Conservation (phyloP, 2,113 vertebrate genomes). For the Pygoscelis adeliae region DNA sequence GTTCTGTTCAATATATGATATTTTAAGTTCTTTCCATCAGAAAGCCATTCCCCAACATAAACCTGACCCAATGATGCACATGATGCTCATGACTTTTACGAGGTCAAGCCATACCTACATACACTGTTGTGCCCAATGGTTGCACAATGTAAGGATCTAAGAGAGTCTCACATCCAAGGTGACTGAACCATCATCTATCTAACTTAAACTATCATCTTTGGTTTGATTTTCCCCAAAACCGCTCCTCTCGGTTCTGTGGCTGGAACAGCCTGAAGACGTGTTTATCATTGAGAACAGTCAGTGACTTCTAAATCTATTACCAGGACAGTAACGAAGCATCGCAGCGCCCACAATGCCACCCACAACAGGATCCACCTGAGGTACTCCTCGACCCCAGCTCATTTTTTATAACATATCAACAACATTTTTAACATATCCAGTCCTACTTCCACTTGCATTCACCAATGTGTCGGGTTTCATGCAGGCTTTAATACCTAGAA, state of each 20-base stretch:
- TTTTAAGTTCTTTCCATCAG: background rate
- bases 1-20: accelerated
- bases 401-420: background rate
- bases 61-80: accelerated
- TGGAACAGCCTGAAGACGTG: background rate
- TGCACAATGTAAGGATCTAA: accelerated
- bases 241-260: background rate
- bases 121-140: accelerated
- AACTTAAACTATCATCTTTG: background rate
- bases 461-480: background rate
- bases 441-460: background rate
- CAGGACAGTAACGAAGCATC: background rate
- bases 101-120: background rate
- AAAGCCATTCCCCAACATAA: background rate
- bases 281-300: background rate
- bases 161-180: background rate
- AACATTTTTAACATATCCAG: background rate
- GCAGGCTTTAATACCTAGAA: background rate
- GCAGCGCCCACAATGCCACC: accelerated
- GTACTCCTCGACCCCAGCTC: background rate
- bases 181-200: background rate
- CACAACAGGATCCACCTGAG: background rate
- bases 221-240: background rate
- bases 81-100: accelerated
- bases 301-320: background rate